These are phyloP conservation scores for Dromococcyx pavoninus DNA, from an alignment of 2,797 vertebrate genomes.

Conservation along the genomic window DNA sequence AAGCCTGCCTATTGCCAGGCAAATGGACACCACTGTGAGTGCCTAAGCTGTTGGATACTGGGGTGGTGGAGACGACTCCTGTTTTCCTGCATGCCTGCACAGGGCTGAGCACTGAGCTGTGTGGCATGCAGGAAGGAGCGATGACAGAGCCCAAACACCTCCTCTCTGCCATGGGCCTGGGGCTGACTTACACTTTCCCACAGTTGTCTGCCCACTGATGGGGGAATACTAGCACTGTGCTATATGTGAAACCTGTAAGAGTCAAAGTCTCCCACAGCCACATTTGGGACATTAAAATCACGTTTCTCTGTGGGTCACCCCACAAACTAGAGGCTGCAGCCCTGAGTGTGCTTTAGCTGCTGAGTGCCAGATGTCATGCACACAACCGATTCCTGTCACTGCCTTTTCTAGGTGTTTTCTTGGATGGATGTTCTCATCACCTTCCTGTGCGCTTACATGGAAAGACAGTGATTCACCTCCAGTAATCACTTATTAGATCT, in stretches of 20 bases:
- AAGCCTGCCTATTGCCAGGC: background rate
- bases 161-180: background rate
- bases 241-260: background rate
- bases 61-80: background rate
- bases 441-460: background rate
- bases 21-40: background rate
- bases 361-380: background rate
- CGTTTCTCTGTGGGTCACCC: accelerated
- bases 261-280: background rate
- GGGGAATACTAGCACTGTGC: background rate
- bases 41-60: background rate
- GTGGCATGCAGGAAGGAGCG: background rate
- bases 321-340: background rate
- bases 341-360: background rate
- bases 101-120: background rate
- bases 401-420: background rate
- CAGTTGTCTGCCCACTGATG: background rate
- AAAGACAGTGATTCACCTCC: background rate
- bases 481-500: background rate
- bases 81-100: background rate
- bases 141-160: background rate
- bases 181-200: background rate
- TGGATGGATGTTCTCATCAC: background rate
- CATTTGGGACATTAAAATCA: background rate
- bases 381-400: background rate